phyloP scores from a whole-genome alignment of 92 coral and sea anemone species.

The Zoanthus solanderi region DNA sequence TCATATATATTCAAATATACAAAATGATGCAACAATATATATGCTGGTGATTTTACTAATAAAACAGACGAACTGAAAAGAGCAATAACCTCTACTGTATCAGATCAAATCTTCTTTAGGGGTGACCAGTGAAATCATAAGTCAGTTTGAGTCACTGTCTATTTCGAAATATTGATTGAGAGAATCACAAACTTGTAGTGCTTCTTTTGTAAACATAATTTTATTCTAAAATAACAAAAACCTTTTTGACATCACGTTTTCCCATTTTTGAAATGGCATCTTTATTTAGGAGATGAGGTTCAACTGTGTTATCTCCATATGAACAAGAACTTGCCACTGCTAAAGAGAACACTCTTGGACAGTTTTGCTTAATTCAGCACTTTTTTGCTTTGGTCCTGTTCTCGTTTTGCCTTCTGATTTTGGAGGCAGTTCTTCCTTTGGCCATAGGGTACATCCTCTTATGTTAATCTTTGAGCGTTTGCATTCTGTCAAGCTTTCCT shows the following conservation, averaged over 20 bases:
- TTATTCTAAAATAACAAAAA: not conserved
- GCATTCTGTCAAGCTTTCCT: slow-evolving; percentile 8
- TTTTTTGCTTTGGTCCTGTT: slow-evolving; percentile 41
- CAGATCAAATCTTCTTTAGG: no score
- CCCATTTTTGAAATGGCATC: slow-evolving; percentile 21
- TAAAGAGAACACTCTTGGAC: slow-evolving; percentile 30
- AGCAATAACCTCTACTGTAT: no score
- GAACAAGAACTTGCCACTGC: slow-evolving; percentile 12
- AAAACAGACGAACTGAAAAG: no score
- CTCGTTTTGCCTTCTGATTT: slow-evolving; percentile 53
- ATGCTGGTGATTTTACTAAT: no score
- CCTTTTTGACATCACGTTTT: slow-evolving; percentile 36
- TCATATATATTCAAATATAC: no score
- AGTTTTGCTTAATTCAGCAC: slow-evolving; percentile 33
- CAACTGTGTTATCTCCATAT: slow-evolving; percentile 36
- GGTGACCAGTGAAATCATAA: not conserved
- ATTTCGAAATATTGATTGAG: not conserved
- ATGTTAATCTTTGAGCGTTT: slow-evolving; percentile 40
- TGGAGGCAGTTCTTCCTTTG: slow-evolving; percentile 20
- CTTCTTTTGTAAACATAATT: slow-evolving; percentile 10
- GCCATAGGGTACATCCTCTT: slow-evolving; percentile 40
- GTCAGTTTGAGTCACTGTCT: not conserved
- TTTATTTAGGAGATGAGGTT: slow-evolving; percentile 24
- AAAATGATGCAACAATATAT: no score
- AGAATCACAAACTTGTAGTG: slow-evolving; percentile 13